These are phyloP conservation scores for Arge pagana DNA, from an alignment of 2,888 invertebrate genomes.

Conservation along the genomic window DNA sequence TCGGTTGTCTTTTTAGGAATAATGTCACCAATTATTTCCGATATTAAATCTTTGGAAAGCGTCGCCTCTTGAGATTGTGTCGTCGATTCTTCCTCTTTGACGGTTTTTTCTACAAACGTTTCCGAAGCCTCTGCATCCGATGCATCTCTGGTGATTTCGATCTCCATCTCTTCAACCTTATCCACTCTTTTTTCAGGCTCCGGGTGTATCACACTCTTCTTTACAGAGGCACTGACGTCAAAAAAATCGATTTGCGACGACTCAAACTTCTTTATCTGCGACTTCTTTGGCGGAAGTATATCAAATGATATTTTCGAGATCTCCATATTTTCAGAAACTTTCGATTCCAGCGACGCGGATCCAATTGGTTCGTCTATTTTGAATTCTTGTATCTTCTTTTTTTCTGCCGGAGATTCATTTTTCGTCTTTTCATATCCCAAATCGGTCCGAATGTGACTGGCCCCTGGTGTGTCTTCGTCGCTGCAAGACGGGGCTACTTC, in stretches of 20 bases:
- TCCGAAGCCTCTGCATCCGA: conserved; percentile 11
- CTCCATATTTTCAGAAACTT: not conserved
- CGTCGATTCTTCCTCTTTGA: conserved; percentile 12
- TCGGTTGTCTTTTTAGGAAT: conserved; percentile 11
- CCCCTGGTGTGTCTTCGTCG: conserved; percentile 10
- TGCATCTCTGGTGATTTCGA: conserved; percentile 25
- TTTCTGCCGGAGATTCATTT: conserved; percentile 1
- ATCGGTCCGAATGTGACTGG: not conserved
- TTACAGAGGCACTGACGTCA: conserved; percentile 29
- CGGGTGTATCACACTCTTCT: conserved; percentile 24
- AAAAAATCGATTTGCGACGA: conserved; percentile 47
- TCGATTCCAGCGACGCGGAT: not conserved
- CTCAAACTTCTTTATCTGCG: conserved; percentile 55
- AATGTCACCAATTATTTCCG: conserved; percentile 5
- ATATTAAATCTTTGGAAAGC: conserved; percentile 1
- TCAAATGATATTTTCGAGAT: conserved; percentile 29
- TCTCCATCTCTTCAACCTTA: conserved; percentile 21
- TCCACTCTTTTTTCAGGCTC: conserved; percentile 25
- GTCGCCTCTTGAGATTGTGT: conserved; percentile 4
- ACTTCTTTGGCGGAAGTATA: conserved; percentile 51
- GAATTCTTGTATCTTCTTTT: conserved; percentile 10
- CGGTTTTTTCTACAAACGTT: conserved; percentile 13
- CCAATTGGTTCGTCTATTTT: conserved; percentile 11
- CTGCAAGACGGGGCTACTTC: conserved; percentile 9
- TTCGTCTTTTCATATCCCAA: conserved; percentile 10